A percentile compares a stretch with the other conserved stretches of the same genome.
Evolutionary conservation across 2,888 invertebrate genomes (phyloP).

Genomic region (Alcis repandata): DNA sequence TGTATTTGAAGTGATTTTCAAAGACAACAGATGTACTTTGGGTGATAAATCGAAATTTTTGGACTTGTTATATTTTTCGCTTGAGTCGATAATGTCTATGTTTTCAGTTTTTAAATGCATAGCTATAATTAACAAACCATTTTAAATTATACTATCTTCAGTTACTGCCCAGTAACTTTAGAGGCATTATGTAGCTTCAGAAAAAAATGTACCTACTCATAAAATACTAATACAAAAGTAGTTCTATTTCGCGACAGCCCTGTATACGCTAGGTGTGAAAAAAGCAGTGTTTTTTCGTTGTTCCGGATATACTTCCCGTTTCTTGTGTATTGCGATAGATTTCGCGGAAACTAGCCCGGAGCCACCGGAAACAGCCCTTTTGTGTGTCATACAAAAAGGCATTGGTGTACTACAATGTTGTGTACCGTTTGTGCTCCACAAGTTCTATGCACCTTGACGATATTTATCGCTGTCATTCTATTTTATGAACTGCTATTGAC

Average conservation of each 20-base stretch:
- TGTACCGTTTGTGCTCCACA: slow-evolving; percentile 25
- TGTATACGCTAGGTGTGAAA: slow-evolving; percentile 62
- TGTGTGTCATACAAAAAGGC: slow-evolving; percentile 77
- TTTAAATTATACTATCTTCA: no score
- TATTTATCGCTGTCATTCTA: background rate
- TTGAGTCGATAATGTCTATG: no score
- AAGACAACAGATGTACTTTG: no score
- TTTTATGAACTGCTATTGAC: background rate
- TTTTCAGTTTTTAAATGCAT: no score
- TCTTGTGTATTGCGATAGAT: slow-evolving; percentile 80
- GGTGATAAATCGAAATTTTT: background rate
- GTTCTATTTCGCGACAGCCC: slow-evolving; percentile 56
- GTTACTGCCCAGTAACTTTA: no score
- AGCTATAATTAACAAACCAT: no score
- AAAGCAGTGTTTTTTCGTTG: slow-evolving; percentile 72
- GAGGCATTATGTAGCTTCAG: no score
- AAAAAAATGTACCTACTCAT: no score
- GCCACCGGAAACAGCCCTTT: slow-evolving; percentile 81
- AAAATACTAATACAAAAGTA: background rate
- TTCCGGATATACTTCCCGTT: slow-evolving; percentile 85
- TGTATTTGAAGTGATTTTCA: slow-evolving; percentile 46
- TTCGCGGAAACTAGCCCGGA: slow-evolving; percentile 78
- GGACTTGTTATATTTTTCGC: no score
- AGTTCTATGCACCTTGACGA: slow-evolving; percentile 1
- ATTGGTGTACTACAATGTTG: slow-evolving; percentile 53